Evolutionary conservation across 2,113 vertebrate genomes (phyloP), one percentile per base, ranked within the genome.

Genomic region (Macroglossus sobrinus): DNA sequence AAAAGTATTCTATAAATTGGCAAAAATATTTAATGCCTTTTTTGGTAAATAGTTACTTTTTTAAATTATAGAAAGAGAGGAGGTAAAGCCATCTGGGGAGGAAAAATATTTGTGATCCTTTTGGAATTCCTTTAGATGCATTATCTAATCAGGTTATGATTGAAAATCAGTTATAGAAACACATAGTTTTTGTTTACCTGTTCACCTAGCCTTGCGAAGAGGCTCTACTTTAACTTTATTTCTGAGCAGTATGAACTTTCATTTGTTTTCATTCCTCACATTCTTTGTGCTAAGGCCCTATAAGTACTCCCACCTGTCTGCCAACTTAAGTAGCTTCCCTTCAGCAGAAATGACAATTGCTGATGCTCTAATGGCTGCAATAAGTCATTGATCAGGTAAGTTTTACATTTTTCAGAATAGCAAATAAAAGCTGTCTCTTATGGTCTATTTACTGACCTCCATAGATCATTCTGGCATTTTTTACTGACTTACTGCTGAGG

Each of bases 391-490:
- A 76, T 43, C 38, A 93, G 72, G 22, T 71, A 93, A 93, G 68
- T 47, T 91, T 89, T 76, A 84, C 69, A 90, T 28, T 76, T 96
- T 88, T 82, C 61, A 94, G 72, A 93, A 78, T 7, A 87, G 12
- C n/a, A 84, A 80, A 92, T 43, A 26, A 85, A 84, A 88, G 16
- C 26, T 91, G 15, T 76, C 40, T 64, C 74, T 64, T 93, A 80
- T 16, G 4, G 45, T 94, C 30, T 61, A 26, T 47, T 94, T 78
- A 63, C 50, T 72, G 16, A 78, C 80, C 72, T 71, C 30, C 16
- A 33, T 10, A 86, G 76, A 95, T 81, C 63, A 76, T 14, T 40
- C 63, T 55, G 82, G 13, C 22, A 76, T 96, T 79, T 63, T 33
- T 79, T 66, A 38, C 2, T 79, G 47, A 93, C 63, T 80, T 78